phyloP scores from a whole-genome alignment of 1,140 invertebrate genomes.

The Leptoteleia sp. region DNA sequence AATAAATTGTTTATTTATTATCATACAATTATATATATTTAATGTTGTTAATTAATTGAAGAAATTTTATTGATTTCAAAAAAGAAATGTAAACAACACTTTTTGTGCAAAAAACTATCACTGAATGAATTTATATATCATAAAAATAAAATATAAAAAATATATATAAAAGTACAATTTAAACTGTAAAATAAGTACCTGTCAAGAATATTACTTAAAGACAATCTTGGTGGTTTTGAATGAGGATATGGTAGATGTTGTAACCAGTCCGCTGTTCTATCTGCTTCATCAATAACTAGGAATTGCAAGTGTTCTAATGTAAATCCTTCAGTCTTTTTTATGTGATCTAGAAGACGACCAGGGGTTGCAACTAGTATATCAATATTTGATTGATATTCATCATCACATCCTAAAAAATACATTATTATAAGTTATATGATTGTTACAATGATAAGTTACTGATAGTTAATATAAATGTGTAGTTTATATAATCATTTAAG shows the following conservation, averaged over 20 bases:
- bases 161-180: too few relatives aligned
- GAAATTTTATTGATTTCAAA: too few relatives aligned
- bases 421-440: slow-evolving; percentile 17
- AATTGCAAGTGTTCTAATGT: slow-evolving; percentile 89
- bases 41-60: too few relatives aligned
- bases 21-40: too few relatives aligned
- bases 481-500: too few relatives aligned
- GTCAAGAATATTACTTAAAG: slow-evolving; percentile 66
- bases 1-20: background rate
- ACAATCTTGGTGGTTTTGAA: slow-evolving; percentile 72
- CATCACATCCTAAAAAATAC: slow-evolving; percentile 34
- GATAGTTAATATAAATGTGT: too few relatives aligned
- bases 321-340: slow-evolving; percentile 93
- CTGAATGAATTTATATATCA: too few relatives aligned
- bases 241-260: slow-evolving; percentile 84
- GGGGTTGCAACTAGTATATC: slow-evolving; percentile 97
- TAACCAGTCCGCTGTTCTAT: slow-evolving; percentile 94
- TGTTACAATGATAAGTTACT: background rate
- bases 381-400: slow-evolving; percentile 81
- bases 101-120: too few relatives aligned
- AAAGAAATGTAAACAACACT: too few relatives aligned
- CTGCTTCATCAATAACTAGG: slow-evolving; percentile 97
- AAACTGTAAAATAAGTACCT: too few relatives aligned
- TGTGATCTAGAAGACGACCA: slow-evolving; percentile 95
- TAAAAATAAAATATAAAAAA: too few relatives aligned